A percentile compares a stretch with the other conserved stretches of the same genome.
Evolutionary conservation across 2,797 vertebrate species (phyloP).

Genomic region (Sebastes minor): DNA sequence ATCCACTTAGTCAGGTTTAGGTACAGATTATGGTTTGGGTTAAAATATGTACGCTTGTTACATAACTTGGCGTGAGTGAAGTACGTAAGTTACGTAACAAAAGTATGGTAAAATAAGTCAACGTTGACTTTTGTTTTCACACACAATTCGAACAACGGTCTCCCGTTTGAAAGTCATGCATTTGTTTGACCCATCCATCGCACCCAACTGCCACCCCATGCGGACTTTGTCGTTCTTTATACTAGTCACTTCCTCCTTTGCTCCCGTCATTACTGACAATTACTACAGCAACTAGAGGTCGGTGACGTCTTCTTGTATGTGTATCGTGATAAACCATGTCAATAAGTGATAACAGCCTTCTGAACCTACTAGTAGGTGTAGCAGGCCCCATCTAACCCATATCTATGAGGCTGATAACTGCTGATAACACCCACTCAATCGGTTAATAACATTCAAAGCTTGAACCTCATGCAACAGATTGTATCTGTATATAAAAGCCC

Average conservation of each 20-base stretch:
- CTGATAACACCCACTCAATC: background rate
- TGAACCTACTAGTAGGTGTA: background rate
- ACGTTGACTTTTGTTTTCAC: too few species aligned
- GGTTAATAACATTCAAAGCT: background rate
- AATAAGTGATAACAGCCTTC: background rate
- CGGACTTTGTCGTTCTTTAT: too few species aligned
- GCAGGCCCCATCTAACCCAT: background rate
- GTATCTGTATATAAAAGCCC: background rate
- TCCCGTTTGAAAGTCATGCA: too few species aligned
- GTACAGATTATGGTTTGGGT: too few species aligned
- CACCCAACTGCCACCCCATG: too few species aligned
- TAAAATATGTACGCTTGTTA: too few species aligned
- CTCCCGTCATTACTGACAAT: background rate
- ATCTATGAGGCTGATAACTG: background rate
- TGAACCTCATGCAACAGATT: background rate
- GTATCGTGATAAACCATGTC: background rate
- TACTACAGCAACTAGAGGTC: background rate
- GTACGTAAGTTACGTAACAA: background rate
- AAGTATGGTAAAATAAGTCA: too few species aligned
- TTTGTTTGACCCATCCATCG: too few species aligned
- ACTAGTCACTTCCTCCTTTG: background rate
- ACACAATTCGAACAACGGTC: accelerated
- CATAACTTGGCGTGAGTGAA: background rate
- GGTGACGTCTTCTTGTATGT: background rate
- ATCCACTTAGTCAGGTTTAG: too few species aligned